Evolutionary conservation across 2,888 invertebrate genomes (phyloP), one percentile per base, ranked within the genome.

Genomic region (Euspilapteryx auroguttella): DNA sequence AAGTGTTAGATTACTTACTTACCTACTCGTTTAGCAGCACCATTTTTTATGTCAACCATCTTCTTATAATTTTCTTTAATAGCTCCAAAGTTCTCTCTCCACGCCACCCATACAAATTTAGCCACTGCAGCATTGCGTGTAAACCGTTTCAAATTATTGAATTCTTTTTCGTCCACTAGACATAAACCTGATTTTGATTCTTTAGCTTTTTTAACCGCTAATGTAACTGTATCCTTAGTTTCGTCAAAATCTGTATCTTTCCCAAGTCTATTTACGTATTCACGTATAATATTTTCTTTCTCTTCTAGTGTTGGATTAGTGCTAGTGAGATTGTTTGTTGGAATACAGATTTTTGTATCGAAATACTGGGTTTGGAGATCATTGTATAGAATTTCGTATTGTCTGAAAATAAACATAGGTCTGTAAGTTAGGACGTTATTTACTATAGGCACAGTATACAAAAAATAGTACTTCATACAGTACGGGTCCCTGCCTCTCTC

Each of bases 1-100:
- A n/a, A n/a, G n/a, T n/a, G n/a, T n/a, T n/a, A n/a, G n/a, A 21
- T n/a, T 24, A 12, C 25, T 12, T 12, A 26, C 47, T 52, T 61
- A 86, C 88, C 86, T 47, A 82, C 83, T 36, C 77, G 71, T 37
- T 47, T 55, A 2, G 86, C 83, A 2, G 82, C 87, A 14, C 42
- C 37, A 54, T 89, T 89, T 49, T 83, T 79, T 11, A 85, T 45
- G 12, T 49, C 37, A 2, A 84, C 77, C 31, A 84, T 58, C 27
- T 55, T 46, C 3, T 52, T 51, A 48, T 80, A 89, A 2, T 79
- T 53, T 10, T 62, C 42, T 32, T 65, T 79, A 51, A 86, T 50
- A 0, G 65, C 65, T 1, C 84, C 83, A 5, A 84, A 79, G 9
- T 64, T 77, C 35, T 83, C 66, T 35, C 87, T 68, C 87, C 88